A percentile compares a stretch with the other conserved stretches of the same genome.
These are phyloP conservation scores for Laterallus jamaicensis DNA, from an alignment of 2,113 vertebrate genomes.

Conservation along the genomic window DNA sequence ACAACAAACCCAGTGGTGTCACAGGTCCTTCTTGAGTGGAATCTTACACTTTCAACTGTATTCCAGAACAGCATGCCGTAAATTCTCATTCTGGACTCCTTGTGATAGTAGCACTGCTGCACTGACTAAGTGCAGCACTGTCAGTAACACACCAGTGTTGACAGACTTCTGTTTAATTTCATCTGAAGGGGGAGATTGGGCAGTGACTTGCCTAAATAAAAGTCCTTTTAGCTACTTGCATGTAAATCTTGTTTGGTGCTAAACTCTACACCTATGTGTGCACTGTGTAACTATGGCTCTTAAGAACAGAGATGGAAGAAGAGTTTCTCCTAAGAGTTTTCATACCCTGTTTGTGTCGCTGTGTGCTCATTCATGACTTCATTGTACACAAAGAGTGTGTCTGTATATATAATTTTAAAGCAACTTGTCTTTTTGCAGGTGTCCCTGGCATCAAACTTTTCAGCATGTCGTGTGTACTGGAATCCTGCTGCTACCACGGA, in stretches of 20 bases:
- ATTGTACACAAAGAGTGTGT: not conserved
- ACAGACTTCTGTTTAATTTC: not conserved
- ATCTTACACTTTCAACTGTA: not conserved
- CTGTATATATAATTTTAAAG: not conserved
- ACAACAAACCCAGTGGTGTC: not conserved
- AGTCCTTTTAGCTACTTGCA: not conserved
- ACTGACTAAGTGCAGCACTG: not conserved
- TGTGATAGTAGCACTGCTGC: not conserved
- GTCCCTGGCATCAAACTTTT: conserved; percentile 78
- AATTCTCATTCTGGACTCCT: not conserved
- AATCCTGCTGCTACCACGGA: conserved; percentile 58
- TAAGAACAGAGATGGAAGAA: not conserved
- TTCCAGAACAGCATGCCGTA: not conserved
- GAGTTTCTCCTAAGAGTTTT: not conserved
- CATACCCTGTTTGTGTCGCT: not conserved
- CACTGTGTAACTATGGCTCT: not conserved
- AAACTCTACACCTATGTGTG: not conserved
- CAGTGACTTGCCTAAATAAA: not conserved
- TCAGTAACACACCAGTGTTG: not conserved
- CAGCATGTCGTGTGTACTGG: conserved; percentile 84
- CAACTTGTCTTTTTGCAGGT: conserved; percentile 68
- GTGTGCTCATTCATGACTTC: not conserved
- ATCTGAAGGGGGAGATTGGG: not conserved
- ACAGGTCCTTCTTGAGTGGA: not conserved
- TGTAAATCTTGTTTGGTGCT: not conserved